These are phyloP conservation scores for Monopis laevigella DNA, from an alignment of 2,888 invertebrate species.

Conservation along the genomic window DNA sequence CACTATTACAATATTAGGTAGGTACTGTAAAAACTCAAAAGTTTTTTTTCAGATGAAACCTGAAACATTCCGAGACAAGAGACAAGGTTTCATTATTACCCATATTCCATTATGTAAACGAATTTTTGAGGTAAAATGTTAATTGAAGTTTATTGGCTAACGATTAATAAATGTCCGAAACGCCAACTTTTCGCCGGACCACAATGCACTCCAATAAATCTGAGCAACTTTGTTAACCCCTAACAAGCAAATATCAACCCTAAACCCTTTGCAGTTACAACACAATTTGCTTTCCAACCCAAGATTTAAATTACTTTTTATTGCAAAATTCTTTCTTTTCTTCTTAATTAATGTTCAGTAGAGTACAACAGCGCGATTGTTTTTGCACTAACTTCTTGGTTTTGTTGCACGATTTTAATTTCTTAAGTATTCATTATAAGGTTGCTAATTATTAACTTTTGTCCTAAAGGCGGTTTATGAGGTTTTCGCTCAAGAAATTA, in stretches of 20 bases:
- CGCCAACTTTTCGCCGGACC: conserved; percentile 30
- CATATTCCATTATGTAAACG: too few species aligned
- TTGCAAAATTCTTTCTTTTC: conserved; percentile 25
- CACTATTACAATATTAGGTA: too few species aligned
- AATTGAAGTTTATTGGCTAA: conserved; percentile 15
- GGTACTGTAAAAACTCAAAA: too few species aligned
- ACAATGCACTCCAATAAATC: conserved; percentile 28
- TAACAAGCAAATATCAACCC: neutral
- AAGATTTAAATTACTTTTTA: conserved; percentile 1
- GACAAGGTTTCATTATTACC: too few species aligned
- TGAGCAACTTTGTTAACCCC: neutral
- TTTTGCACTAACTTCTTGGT: conserved; percentile 28
- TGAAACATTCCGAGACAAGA: too few species aligned
- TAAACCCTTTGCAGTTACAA: neutral
- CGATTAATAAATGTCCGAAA: conserved; percentile 27
- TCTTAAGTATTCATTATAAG: conserved; percentile 55
- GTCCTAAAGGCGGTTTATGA: too few species aligned
- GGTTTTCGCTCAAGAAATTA: too few species aligned
- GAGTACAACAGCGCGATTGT: conserved; percentile 52
- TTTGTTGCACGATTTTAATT: conserved; percentile 42
- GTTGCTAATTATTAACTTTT: conserved; percentile 48
- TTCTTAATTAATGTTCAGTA: conserved; percentile 58
- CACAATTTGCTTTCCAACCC: neutral
- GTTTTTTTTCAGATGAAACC: too few species aligned
- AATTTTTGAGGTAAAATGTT: too few species aligned